phyloP scores from a whole-genome alignment of 2,888 invertebrate species.

The Dioctria rufipes region DNA sequence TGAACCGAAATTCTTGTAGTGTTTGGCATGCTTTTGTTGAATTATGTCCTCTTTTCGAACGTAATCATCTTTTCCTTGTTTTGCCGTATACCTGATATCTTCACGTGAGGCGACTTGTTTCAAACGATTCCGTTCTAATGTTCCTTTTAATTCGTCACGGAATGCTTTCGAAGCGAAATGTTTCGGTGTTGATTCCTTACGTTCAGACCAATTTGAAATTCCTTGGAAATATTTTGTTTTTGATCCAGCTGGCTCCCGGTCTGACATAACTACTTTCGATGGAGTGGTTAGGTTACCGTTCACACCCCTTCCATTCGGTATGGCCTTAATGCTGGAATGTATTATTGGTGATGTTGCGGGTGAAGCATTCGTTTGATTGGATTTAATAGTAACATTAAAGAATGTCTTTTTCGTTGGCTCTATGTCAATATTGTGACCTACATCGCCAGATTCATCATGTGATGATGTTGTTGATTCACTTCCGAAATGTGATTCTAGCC shows the following conservation, averaged over 20 bases:
- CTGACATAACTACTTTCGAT: constrained; percentile 74
- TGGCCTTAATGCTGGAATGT: constrained; percentile 71
- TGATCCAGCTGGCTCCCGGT: constrained; percentile 72
- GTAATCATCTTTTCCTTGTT: constrained; percentile 63
- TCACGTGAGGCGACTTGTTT: constrained; percentile 64
- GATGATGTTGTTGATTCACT: constrained; percentile 87
- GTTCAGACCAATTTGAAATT: constrained; percentile 85
- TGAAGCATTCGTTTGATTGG: constrained; percentile 65
- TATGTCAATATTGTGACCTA: constrained; percentile 74
- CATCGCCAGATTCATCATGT: constrained; percentile 67
- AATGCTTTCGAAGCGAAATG: constrained; percentile 70
- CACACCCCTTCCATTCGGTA: constrained; percentile 65
- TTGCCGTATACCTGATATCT: constrained; percentile 56
- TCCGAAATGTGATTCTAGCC: constrained; percentile 93
- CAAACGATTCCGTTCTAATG: constrained; percentile 68
- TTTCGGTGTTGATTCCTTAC: constrained; percentile 71
- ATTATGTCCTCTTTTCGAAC: constrained; percentile 69
- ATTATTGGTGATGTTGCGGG: constrained; percentile 66
- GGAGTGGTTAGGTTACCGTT: constrained; percentile 65
- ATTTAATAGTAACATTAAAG: constrained; percentile 85
- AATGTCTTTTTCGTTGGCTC: constrained; percentile 80
- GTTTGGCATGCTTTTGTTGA: constrained; percentile 66
- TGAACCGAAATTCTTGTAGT: constrained; percentile 64
- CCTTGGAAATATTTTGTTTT: constrained; percentile 79
- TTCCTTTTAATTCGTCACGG: constrained; percentile 70